Conservation (phyloP, 2,888 invertebrate genomes). For the Antheraea yamamai region DNA sequence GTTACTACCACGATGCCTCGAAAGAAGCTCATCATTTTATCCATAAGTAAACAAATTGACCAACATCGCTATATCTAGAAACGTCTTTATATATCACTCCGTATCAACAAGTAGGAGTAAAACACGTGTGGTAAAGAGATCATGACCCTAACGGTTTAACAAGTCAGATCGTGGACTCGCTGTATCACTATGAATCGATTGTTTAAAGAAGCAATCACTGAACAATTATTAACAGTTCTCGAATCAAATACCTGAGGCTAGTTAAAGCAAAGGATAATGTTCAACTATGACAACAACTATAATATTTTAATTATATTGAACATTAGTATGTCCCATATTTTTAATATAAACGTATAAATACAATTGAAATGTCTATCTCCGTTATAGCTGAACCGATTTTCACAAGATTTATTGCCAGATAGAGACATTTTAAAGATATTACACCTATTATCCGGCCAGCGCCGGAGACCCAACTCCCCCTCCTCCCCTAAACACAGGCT, state of each 20-base stretch:
- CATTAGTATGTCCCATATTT: not conserved
- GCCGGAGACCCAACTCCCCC: too few relatives aligned
- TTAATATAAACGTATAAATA: too few relatives aligned
- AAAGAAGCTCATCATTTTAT: constrained; percentile 21
- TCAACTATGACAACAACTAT: too few relatives aligned
- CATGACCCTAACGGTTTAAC: constrained; percentile 62
- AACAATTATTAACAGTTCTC: constrained; percentile 38
- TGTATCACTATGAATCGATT: constrained; percentile 59
- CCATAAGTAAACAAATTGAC: constrained; percentile 8
- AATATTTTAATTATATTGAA: not conserved
- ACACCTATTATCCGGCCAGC: too few relatives aligned
- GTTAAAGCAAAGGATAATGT: constrained; percentile 36
- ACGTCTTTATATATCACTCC: constrained; percentile 29
- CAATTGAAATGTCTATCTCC: too few relatives aligned
- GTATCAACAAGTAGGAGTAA: constrained; percentile 33
- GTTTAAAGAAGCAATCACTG: constrained; percentile 48
- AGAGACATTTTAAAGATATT: too few relatives aligned
- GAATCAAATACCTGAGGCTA: constrained; percentile 22
- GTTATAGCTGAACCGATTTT: too few relatives aligned
- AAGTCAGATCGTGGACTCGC: constrained; percentile 41
- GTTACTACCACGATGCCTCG: not conserved
- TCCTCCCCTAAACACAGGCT: too few relatives aligned
- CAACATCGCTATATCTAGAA: constrained; percentile 14
- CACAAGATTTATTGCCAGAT: too few relatives aligned
- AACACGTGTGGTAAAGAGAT: constrained; percentile 56